These are phyloP conservation scores for Nothocercus julius DNA, from an alignment of 2,113 vertebrate genomes.

Conservation along the genomic window DNA sequence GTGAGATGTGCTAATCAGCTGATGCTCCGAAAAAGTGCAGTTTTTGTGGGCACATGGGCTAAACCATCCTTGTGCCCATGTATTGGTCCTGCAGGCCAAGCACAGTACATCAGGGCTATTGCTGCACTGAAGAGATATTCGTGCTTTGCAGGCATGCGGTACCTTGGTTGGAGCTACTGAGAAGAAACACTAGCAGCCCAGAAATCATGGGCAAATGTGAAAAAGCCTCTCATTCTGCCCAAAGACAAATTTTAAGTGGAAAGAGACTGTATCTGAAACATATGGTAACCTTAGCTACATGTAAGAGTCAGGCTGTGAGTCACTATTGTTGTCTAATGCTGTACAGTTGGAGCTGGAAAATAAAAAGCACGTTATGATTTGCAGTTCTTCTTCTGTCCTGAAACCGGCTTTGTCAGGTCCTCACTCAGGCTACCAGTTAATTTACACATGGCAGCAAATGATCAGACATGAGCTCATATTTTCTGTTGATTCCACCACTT, in stretches of 20 bases:
- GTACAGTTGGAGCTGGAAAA: not conserved
- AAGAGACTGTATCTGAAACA: not conserved
- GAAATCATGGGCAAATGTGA: not conserved
- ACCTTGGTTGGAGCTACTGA: not conserved
- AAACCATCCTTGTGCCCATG: not conserved
- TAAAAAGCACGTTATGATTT: not conserved
- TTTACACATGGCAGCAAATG: not conserved
- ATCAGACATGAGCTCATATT: not conserved
- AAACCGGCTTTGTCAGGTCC: constrained; percentile 7
- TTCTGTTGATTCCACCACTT: constrained; percentile 16
- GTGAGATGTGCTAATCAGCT: not conserved
- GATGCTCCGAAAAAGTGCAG: not conserved
- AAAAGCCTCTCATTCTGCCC: not conserved
- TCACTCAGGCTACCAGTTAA: not conserved
- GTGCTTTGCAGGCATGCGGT: not conserved
- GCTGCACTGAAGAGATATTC: not conserved
- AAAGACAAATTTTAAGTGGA: not conserved
- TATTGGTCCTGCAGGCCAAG: not conserved
- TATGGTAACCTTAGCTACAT: not conserved
- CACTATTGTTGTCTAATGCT: not conserved
- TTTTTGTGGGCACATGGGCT: not conserved
- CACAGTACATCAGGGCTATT: not conserved
- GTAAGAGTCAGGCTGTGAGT: not conserved
- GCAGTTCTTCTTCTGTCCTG: not conserved
- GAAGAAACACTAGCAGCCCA: not conserved